Conservation (phyloP, 2,888 invertebrate species). For the Xestobium rufovillosum region DNA sequence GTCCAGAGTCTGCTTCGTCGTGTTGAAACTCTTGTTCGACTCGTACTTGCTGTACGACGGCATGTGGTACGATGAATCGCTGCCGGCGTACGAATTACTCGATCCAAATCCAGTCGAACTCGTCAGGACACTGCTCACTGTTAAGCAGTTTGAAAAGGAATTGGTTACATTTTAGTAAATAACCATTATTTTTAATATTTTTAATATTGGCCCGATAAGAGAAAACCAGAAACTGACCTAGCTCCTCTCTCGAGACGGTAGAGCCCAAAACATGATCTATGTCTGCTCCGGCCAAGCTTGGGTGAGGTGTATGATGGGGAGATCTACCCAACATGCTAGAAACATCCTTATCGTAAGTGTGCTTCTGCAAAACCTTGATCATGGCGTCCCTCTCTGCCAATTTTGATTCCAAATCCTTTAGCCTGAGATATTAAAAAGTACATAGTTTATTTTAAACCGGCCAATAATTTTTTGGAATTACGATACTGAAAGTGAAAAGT, state of each 20-base stretch:
- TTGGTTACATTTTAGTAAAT: slow-evolving; percentile 4
- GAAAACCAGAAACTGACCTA: too few species aligned
- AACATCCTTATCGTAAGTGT: slow-evolving; percentile 65
- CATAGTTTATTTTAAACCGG: too few species aligned
- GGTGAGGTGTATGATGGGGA: slow-evolving; percentile 47
- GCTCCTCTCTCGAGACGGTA: slow-evolving; percentile 44
- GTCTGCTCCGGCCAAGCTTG: slow-evolving; percentile 45
- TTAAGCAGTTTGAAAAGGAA: slow-evolving; percentile 10
- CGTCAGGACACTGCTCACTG: slow-evolving; percentile 52
- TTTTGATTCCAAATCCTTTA: slow-evolving; percentile 81
- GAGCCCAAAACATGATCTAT: slow-evolving; percentile 43
- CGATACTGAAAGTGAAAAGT: too few species aligned
- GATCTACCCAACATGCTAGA: slow-evolving; percentile 45
- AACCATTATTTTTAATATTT: neutral
- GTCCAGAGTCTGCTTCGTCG: slow-evolving; percentile 67
- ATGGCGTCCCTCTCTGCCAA: slow-evolving; percentile 84
- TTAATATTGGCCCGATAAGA: too few species aligned
- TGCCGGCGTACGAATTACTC: slow-evolving; percentile 50
- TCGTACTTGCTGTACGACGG: slow-evolving; percentile 44
- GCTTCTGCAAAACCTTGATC: slow-evolving; percentile 80
- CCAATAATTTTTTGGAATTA: too few species aligned
- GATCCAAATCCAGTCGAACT: slow-evolving; percentile 52
- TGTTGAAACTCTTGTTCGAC: slow-evolving; percentile 58
- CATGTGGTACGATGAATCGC: slow-evolving; percentile 48
- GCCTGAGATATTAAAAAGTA: too few species aligned